Evolutionary conservation across 2,888 invertebrate species (phyloP), one percentile per base, ranked within the genome.

Genomic region (Trissolcus japonicus): DNA sequence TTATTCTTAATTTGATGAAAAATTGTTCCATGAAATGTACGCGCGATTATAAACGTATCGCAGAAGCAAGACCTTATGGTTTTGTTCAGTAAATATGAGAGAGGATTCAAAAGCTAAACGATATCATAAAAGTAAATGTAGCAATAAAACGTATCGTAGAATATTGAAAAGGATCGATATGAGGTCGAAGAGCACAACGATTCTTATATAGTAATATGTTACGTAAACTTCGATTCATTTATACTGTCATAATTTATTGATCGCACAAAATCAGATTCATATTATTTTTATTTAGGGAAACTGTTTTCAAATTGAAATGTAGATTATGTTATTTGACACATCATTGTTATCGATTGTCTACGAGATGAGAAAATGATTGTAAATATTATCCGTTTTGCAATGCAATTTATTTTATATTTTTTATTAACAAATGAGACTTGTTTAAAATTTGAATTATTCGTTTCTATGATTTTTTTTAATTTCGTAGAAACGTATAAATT

Each of bases 81-180:
- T 79, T 74, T 78, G 76, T 76, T 77, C 71, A 76, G 80, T 78
- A 80, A 80, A 74, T 35, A 46, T 78, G 78, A 79, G 65, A 55
- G 69, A 78, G 80, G 76, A 80, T 79, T 79, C 80, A 78, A 81
- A 80, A 80, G 80, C 80, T 72, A 68, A 80, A 75, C 80, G 80
- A 80, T 80, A 80, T 80, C 81, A 80, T 81, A 80, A 81, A 81
- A 83, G 82, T 83, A 82, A 82, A 83, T 82, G 80, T 79, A 78
- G 80, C 80, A 81, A 81, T 82, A 80, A 80, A 81, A 81, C 79
- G 80, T 82, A 81, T 78, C 80, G 79, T 75, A 76, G 81, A 82
- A 82, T 80, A 82, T 80, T 80, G 82, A 82, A 80, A 78, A 76
- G 80, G 68, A 76, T 80, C 80, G 78, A 78, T 76, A 76, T 71